These are phyloP conservation scores for Scaptodrosophila lebanonensis DNA, from an alignment of 1,140 invertebrate species.

Conservation along the genomic window DNA sequence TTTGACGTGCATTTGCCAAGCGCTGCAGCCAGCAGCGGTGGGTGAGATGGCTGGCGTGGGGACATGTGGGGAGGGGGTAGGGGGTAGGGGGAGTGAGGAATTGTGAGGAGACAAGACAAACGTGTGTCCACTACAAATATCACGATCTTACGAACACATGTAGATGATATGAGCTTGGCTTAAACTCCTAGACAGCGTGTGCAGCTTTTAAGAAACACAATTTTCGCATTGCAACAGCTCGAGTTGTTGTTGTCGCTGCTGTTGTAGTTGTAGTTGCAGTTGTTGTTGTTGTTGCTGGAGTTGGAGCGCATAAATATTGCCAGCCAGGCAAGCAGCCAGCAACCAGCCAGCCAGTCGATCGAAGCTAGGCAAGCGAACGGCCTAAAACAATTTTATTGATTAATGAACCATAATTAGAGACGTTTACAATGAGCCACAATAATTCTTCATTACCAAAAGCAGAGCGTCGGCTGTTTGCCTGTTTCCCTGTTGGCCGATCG, in stretches of 20 bases:
- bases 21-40: too few species aligned
- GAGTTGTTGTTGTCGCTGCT: neutral
- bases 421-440: constrained; percentile 72
- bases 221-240: neutral
- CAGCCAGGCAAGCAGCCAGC: too few species aligned
- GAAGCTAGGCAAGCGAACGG: neutral
- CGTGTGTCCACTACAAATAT: constrained; percentile 70
- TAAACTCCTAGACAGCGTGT: constrained; percentile 22
- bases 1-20: constrained; percentile 3
- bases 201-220: constrained; percentile 28
- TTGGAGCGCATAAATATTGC: too few species aligned
- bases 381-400: constrained; percentile 73
- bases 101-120: constrained; percentile 22
- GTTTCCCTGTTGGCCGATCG: too few species aligned
- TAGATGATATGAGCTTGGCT: constrained; percentile 16
- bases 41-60: too few species aligned
- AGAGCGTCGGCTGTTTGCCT: too few species aligned
- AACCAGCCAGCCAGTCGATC: too few species aligned
- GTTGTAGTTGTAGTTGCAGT: too few species aligned
- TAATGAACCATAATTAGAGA: constrained; percentile 77
- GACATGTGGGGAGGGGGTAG: neutral
- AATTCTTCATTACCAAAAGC: constrained; percentile 73
- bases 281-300: too few species aligned
- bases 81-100: neutral
- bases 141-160: constrained; percentile 64